These are phyloP conservation scores for Parelbella ahira DNA, from an alignment of 2,888 invertebrate genomes.

Conservation along the genomic window DNA sequence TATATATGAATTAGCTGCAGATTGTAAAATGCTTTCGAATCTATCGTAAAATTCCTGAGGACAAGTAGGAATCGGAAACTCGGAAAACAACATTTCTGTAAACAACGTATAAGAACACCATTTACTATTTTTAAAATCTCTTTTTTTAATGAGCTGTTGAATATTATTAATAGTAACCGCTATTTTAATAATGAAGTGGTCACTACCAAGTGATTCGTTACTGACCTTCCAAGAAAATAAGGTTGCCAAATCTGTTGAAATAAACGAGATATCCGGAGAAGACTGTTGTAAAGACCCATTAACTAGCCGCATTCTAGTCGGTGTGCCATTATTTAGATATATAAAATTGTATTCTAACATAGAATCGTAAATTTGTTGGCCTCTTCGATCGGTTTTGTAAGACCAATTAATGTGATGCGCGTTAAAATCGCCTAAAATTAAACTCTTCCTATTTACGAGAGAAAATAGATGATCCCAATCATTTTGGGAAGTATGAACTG, in stretches of 20 bases:
- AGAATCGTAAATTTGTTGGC: conserved; percentile 21
- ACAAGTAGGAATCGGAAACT: background rate
- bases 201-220: conserved; percentile 27
- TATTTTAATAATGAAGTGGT: conserved; percentile 20
- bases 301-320: conserved; percentile 18
- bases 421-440: conserved; percentile 26
- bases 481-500: conserved; percentile 7
- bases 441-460: background rate
- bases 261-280: conserved; percentile 25
- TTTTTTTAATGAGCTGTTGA: conserved; percentile 4
- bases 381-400: conserved; percentile 21
- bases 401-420: conserved; percentile 27
- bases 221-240: conserved; percentile 18
- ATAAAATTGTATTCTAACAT: conserved; percentile 15
- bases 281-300: conserved; percentile 16
- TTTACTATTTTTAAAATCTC: conserved; percentile 9
- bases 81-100: background rate
- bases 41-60: conserved; percentile 8
- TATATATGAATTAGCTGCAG: conserved; percentile 23
- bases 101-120: conserved; percentile 6
- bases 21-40: conserved; percentile 1
- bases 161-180: background rate
- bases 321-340: conserved; percentile 21
- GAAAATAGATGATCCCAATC: conserved; percentile 27
- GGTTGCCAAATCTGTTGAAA: conserved; percentile 13